Evolutionary conservation across 2,113 vertebrate genomes (phyloP).

Genomic region (Paedocypris sp.): DNA sequence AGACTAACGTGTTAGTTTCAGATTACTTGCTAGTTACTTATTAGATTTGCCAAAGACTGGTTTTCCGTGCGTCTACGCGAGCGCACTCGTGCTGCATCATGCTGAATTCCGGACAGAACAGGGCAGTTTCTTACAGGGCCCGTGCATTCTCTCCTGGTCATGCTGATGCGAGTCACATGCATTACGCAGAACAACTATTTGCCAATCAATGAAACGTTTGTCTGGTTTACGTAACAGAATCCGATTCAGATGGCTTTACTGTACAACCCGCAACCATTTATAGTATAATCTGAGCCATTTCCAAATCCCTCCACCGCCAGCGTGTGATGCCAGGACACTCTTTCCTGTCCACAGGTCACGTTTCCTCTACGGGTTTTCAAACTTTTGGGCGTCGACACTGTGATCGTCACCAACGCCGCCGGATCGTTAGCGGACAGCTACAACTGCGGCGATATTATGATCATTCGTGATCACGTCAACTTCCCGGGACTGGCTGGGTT

Average conservation of each 20-base stretch:
- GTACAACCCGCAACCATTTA: neutral
- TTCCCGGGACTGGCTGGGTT: constrained; percentile 63
- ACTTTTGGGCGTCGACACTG: constrained; percentile 63
- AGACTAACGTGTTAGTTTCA: neutral
- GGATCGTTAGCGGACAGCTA: constrained; percentile 63
- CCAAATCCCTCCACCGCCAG: too few relatives aligned
- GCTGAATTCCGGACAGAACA: neutral
- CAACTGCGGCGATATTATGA: constrained; percentile 67
- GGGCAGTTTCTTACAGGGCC: neutral
- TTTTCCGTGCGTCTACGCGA: too few relatives aligned
- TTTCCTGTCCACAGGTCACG: constrained; percentile 55
- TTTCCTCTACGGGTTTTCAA: constrained; percentile 70
- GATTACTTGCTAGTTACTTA: too few relatives aligned
- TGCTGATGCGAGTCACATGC: constrained; percentile 25
- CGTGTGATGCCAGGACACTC: too few relatives aligned
- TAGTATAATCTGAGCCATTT: too few relatives aligned
- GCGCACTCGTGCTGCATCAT: neutral
- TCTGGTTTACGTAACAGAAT: constrained; percentile 11
- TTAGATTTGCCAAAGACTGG: too few relatives aligned
- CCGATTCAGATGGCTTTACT: neutral
- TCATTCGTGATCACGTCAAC: constrained; percentile 70
- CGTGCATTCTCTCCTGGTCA: constrained; percentile 6
- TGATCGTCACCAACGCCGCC: constrained; percentile 71
- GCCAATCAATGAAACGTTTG: constrained; percentile 24
- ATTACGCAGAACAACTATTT: neutral